A percentile compares a stretch with the other conserved stretches of the same genome.
phyloP scores from a whole-genome alignment of 1,140 invertebrate genomes.

The Reticulitermes speratus region DNA sequence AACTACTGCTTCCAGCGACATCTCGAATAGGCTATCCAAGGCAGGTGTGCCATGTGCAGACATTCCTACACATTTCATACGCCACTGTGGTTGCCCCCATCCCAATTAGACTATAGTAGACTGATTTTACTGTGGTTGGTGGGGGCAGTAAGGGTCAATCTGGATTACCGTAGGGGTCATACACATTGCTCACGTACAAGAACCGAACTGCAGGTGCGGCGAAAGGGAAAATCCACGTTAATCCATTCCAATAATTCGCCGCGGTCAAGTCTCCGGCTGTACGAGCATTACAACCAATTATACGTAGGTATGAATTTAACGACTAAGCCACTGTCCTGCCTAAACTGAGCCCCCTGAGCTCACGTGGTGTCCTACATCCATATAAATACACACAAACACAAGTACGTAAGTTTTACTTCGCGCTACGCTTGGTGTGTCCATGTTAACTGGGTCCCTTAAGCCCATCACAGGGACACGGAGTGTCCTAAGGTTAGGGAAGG shows the following conservation, averaged over 20 bases:
- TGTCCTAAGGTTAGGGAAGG: too few species aligned
- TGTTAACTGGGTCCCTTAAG: too few species aligned
- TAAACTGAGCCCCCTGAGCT: background rate
- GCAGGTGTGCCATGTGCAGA: too few species aligned
- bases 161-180: background rate
- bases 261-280: background rate
- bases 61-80: too few species aligned
- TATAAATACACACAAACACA: background rate
- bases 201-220: background rate
- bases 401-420: too few species aligned
- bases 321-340: background rate
- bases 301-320: background rate
- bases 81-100: background rate
- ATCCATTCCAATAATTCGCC: constrained; percentile 13
- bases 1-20: too few species aligned
- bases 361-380: background rate
- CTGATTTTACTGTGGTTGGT: background rate
- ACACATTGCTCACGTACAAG: background rate
- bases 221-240: constrained; percentile 18
- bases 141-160: background rate
- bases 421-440: too few species aligned
- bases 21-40: too few species aligned
- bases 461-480: too few species aligned
- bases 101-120: background rate
- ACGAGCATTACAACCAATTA: background rate